phyloP scores from a whole-genome alignment of 2,797 vertebrate genomes.

The Poecilia gillii region DNA sequence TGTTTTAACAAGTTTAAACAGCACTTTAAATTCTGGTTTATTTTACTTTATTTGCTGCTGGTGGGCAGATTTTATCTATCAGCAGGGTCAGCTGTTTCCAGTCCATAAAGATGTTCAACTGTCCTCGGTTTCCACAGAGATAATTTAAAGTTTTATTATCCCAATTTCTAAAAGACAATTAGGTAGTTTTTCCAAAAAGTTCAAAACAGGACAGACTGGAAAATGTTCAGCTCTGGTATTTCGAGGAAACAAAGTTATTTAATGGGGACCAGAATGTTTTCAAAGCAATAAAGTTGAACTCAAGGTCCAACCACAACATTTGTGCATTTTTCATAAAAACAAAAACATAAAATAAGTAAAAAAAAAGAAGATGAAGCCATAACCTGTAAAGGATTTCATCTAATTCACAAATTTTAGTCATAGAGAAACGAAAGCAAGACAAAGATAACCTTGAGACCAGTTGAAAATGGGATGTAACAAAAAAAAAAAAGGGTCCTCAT shows the following conservation, averaged over 20 bases:
- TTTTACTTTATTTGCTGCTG: background rate
- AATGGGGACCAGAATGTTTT: conserved; percentile 6
- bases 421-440: conserved; percentile 10
- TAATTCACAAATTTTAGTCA: conserved; percentile 28
- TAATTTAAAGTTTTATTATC: background rate
- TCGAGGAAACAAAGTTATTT: background rate
- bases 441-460: conserved; percentile 10
- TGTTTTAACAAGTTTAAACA: conserved; percentile 25
- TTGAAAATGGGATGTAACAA: conserved; percentile 14
- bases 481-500: conserved; percentile 16
- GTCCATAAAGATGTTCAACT: background rate
- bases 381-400: conserved; percentile 26
- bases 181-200: background rate
- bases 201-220: background rate
- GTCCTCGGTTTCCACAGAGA: background rate
- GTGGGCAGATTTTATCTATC: background rate
- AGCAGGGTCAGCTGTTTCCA: background rate
- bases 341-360: conserved; percentile 20
- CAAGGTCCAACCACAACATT: conserved; percentile 16
- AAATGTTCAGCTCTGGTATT: conserved; percentile 1
- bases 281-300: conserved; percentile 14
- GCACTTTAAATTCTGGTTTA: conserved; percentile 9
- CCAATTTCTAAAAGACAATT: background rate
- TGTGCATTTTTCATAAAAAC: conserved; percentile 36
- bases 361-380: conserved; percentile 20